Evolutionary conservation across 2,113 vertebrate genomes (phyloP), one percentile per base, ranked within the genome.

Genomic region (Lepus europaeus): DNA sequence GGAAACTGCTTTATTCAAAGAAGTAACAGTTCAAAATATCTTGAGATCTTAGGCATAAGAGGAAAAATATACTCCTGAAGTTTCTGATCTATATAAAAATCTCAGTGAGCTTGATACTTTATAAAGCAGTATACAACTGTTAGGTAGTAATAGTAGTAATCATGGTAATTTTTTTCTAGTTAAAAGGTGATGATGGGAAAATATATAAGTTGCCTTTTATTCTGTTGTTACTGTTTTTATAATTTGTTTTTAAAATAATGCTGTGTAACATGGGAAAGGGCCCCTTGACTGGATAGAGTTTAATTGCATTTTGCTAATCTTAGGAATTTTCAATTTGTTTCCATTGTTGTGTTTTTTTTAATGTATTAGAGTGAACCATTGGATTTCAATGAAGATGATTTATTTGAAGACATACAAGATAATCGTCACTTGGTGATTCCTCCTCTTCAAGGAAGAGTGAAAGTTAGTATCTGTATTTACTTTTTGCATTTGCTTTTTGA

Each of bases 361-460:
- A 51, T 95, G 97, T 80, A 95, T 94, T 96, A 98, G 98, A 98
- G 82, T 90, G 84, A 16, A 66, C 72, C 70, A 19, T 31, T 95
- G 85, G 95, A 27, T 84, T 72, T 39, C 72, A 93, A 63, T 64
- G 89, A 96, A 20, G 92, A 95, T 80, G 59, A 25, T 70, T 95
- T 95, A 79, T 45, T 90, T 66, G 89, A 97, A 64, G 93, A 98
- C 86, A 91, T 95, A 51, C 95, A 98, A 79, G 98, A 99, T 25
- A 99, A 98, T 95, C 70, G 97, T 69, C 97, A 97, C 51, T 98
- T 99, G 82, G 99, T 98, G 49, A n/a, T 99, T 61, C 98, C 97
- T 89, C 99, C 99, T 25, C 98, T 99, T 74, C 98, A 99, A 96
- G 98, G 97, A 96, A 98, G 99, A 98, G 96, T 99, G 36, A 98